phyloP scores from a whole-genome alignment of 2,113 vertebrate genomes.

The Antennarius striatus region DNA sequence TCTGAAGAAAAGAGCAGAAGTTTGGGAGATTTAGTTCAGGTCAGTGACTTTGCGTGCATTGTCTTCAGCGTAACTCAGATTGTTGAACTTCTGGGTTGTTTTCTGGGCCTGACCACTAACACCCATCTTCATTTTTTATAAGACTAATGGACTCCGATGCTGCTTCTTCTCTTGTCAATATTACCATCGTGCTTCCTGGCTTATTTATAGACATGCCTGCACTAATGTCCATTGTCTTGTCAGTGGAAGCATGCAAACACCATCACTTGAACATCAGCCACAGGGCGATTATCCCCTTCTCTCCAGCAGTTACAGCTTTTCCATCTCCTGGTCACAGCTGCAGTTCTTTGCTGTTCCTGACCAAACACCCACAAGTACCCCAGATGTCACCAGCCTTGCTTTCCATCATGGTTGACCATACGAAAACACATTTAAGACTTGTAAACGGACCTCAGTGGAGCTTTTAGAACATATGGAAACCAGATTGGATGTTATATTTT shows the following conservation, averaged over 20 bases:
- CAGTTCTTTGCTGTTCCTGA: slow-evolving; percentile 41
- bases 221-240: slow-evolving; percentile 70
- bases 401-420: slow-evolving; percentile 53
- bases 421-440: slow-evolving; percentile 54
- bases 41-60: slow-evolving; percentile 66
- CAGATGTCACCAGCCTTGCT: slow-evolving; percentile 47
- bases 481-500: slow-evolving; percentile 36
- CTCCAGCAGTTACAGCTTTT: slow-evolving; percentile 56
- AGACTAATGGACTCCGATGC: slow-evolving; percentile 77
- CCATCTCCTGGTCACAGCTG: slow-evolving; percentile 41
- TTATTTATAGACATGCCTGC: slow-evolving; percentile 75
- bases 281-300: slow-evolving; percentile 8
- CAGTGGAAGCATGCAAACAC: slow-evolving; percentile 49
- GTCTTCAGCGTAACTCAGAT: slow-evolving; percentile 48
- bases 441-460: slow-evolving; percentile 51
- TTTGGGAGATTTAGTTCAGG: slow-evolving; percentile 49
- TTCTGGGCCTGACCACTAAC: slow-evolving; percentile 49
- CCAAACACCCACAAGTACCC: slow-evolving; percentile 63
- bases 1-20: slow-evolving; percentile 48
- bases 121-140: slow-evolving; percentile 78
- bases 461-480: slow-evolving; percentile 43
- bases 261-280: slow-evolving; percentile 28
- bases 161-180: slow-evolving; percentile 58
- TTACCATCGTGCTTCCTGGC: slow-evolving; percentile 53
- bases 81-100: slow-evolving; percentile 54